Percentiles rank a stretch among this genome's conserved stretches.
These are phyloP conservation scores for Syrrhaptes paradoxus DNA, from an alignment of 2,113 vertebrate species.

Conservation along the genomic window DNA sequence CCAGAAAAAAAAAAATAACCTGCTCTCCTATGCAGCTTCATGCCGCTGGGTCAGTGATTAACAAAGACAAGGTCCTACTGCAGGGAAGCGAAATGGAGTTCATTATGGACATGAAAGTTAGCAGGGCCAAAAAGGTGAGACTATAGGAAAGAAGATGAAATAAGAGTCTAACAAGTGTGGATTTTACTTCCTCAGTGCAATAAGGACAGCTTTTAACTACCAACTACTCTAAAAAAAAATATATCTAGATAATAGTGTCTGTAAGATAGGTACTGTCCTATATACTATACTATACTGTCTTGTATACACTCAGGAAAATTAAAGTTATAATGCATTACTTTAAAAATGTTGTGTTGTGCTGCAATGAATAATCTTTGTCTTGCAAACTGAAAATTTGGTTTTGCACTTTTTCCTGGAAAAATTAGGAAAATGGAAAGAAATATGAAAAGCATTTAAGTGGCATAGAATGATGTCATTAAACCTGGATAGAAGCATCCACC, in stretches of 20 bases:
- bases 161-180: conserved; percentile 65
- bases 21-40: conserved; percentile 49
- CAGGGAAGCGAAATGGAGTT: conserved; percentile 72
- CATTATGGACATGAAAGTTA: conserved; percentile 70
- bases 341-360: neutral
- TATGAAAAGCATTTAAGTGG: neutral
- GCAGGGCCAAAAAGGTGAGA: conserved; percentile 59
- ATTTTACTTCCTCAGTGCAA: conserved; percentile 62
- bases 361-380: neutral
- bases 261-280: neutral
- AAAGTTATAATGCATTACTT: neutral
- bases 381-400: neutral
- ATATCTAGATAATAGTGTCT: neutral
- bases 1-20: neutral
- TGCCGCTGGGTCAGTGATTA: conserved; percentile 63
- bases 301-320: neutral
- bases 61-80: conserved; percentile 70
- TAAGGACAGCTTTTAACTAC: conserved; percentile 46
- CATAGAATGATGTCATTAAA: neutral
- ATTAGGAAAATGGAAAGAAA: neutral
- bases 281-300: neutral
- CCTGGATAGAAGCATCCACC: neutral
- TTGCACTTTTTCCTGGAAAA: neutral
- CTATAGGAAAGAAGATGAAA: conserved; percentile 62
- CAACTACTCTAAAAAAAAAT: neutral